These are phyloP conservation scores for Anoplolepis gracilipes DNA, from an alignment of 1,140 invertebrate genomes.

Conservation along the genomic window DNA sequence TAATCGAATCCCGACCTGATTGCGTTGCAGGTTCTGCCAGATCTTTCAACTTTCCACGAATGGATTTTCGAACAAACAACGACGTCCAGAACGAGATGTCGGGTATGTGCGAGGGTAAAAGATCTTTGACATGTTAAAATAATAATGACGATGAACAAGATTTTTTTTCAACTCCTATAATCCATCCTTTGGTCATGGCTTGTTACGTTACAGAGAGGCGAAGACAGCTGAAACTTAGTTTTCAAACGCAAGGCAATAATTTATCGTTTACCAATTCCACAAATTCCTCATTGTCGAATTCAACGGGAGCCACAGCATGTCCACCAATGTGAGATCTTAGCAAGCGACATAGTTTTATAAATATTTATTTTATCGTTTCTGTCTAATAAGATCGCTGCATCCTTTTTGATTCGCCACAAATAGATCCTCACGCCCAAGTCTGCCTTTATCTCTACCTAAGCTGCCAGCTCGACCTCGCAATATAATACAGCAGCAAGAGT, in stretches of 20 bases:
- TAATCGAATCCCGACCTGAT: conserved; percentile 8
- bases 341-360: conserved; percentile 5
- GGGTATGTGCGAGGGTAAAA: conserved; percentile 66
- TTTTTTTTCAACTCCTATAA: too few species aligned
- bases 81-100: conserved; percentile 83
- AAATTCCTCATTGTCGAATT: conserved; percentile 81
- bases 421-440: conserved; percentile 82
- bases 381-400: neutral
- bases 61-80: conserved; percentile 83
- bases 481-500: conserved; percentile 78
- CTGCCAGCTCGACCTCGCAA: conserved; percentile 81
- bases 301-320: conserved; percentile 78
- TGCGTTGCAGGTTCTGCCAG: conserved; percentile 78
- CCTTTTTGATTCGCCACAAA: conserved; percentile 34
- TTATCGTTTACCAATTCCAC: conserved; percentile 82
- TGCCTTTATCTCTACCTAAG: conserved; percentile 84
- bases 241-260: conserved; percentile 80
- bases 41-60: conserved; percentile 81
- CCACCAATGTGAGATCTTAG: conserved; percentile 78
- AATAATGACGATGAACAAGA: too few species aligned
- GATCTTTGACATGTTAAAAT: neutral
- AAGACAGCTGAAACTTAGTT: conserved; percentile 83
- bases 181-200: neutral
- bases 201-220: conserved; percentile 79
- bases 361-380: neutral